These are phyloP conservation scores for Uromys caudimaculatus DNA, from an alignment of 2,797 vertebrate species.

Conservation along the genomic window DNA sequence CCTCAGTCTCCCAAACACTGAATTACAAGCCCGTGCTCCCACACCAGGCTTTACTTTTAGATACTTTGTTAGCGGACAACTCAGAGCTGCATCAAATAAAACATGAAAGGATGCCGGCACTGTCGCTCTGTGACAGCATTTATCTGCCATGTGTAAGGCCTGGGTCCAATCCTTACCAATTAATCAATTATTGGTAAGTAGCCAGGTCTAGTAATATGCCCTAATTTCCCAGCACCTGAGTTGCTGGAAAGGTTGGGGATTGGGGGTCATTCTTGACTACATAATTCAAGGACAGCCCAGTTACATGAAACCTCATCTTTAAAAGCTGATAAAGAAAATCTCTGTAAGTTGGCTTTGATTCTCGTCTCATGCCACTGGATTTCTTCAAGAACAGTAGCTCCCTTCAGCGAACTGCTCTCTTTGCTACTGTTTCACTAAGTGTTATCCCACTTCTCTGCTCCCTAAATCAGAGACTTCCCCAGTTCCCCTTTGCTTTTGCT, in stretches of 20 bases:
- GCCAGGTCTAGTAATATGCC: not conserved
- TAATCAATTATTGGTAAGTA: not conserved
- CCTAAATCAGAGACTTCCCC: not conserved
- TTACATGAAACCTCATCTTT: not conserved
- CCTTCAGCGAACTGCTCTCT: not conserved
- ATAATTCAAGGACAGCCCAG: not conserved
- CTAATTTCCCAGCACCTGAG: not conserved
- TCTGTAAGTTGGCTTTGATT: not conserved
- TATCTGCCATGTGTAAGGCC: not conserved
- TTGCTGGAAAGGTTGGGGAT: not conserved
- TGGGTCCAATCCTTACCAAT: not conserved
- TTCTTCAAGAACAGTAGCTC: not conserved
- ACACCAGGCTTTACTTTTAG: not conserved
- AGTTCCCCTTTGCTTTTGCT: not conserved
- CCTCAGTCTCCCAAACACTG: not conserved
- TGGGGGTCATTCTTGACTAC: not conserved
- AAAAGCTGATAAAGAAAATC: not conserved
- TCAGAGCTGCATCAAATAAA: not conserved
- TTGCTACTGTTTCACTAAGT: not conserved
- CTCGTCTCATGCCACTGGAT: not conserved
- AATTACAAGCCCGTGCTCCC: too few species aligned
- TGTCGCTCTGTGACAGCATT: not conserved
- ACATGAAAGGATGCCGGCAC: too few species aligned
- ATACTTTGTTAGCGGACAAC: not conserved
- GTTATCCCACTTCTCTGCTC: not conserved